These are phyloP conservation scores for Sympetrum striolatum DNA, from an alignment of 2,888 invertebrate species.

Conservation along the genomic window DNA sequence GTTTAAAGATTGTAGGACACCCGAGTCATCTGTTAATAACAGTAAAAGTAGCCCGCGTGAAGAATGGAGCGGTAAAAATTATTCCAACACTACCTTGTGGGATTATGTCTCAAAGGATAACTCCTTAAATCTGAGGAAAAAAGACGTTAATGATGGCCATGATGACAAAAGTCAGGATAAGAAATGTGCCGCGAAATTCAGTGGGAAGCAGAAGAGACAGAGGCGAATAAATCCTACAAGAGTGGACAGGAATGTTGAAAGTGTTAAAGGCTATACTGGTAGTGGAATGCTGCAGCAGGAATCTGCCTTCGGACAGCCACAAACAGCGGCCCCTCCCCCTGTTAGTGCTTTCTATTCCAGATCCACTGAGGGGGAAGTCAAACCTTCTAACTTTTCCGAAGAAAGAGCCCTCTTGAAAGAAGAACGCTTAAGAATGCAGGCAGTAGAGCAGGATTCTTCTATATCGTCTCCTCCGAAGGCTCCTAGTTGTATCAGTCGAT, in stretches of 20 bases:
- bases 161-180: slow-evolving; percentile 3
- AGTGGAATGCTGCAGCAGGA: neutral
- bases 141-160: neutral
- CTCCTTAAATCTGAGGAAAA: neutral
- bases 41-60: neutral
- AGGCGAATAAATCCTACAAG: slow-evolving; percentile 16
- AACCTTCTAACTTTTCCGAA: slow-evolving; percentile 57
- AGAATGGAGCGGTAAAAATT: neutral
- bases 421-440: slow-evolving; percentile 57
- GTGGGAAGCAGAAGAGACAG: slow-evolving; percentile 7
- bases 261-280: neutral
- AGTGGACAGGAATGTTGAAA: neutral
- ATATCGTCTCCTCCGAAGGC: slow-evolving; percentile 14
- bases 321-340: neutral
- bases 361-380: slow-evolving; percentile 53
- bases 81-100: neutral
- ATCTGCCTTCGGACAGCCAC: neutral
- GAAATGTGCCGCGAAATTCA: neutral
- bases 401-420: slow-evolving; percentile 62
- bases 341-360: neutral
- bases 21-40: neutral
- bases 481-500: neutral
- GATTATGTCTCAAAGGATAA: slow-evolving; percentile 28
- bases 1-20: neutral
- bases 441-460: neutral